Evolutionary conservation across 53 echinoderm and acorn worm species (phyloP).

Genomic region (Pentamera pediparva): DNA sequence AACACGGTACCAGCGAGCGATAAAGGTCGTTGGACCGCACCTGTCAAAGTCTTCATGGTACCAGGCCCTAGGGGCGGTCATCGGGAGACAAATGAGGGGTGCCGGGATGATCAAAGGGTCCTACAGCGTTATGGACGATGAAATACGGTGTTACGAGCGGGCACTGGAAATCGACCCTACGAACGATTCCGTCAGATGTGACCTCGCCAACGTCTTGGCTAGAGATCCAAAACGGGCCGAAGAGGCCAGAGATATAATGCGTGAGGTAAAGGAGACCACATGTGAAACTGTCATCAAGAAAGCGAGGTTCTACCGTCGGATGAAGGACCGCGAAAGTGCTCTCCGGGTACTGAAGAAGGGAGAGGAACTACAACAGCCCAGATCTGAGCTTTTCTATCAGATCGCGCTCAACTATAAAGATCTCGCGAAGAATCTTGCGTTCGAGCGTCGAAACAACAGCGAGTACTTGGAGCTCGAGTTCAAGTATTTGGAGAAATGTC

Average conservation of each 20-base stretch:
- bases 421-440: background rate
- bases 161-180: background rate
- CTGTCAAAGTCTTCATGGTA: background rate
- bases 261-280: background rate
- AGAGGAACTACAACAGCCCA: background rate
- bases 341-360: background rate
- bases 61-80: background rate
- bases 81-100: background rate
- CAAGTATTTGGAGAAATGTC: constrained; percentile 3
- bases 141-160: background rate
- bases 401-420: background rate
- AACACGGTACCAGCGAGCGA: background rate
- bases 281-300: background rate
- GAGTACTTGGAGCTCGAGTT: background rate
- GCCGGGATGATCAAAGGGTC: background rate
- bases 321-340: background rate
- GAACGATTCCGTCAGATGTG: background rate
- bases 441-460: background rate
- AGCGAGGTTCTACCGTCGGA: background rate
- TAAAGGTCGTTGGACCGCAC: background rate
- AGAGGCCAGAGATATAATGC: background rate
- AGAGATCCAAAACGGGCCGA: background rate
- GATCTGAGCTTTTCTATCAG: background rate
- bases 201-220: background rate
- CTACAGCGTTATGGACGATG: background rate